These are phyloP conservation scores for Macrotrachela quadricornifera DNA, from an alignment of 1,140 invertebrate genomes.

Conservation along the genomic window DNA sequence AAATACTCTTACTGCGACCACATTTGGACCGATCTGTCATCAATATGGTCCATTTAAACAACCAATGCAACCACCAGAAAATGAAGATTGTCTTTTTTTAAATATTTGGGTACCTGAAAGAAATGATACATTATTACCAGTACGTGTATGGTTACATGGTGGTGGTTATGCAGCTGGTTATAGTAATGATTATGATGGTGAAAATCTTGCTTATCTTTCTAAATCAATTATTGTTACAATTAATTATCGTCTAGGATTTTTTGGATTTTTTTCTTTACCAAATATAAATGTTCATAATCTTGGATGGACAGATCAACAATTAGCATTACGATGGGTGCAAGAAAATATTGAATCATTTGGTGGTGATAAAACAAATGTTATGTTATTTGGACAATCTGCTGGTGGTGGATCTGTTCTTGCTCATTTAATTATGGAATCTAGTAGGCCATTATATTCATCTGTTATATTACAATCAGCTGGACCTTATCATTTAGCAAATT, in stretches of 20 bases:
- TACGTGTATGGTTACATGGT: slow-evolving; percentile 87
- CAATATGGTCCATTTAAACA: too few species aligned
- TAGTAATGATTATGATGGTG: slow-evolving; percentile 77
- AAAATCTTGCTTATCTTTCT: slow-evolving; percentile 53
- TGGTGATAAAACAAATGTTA: slow-evolving; percentile 6
- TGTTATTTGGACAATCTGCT: slow-evolving; percentile 67
- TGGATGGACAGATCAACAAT: slow-evolving; percentile 8
- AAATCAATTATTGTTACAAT: slow-evolving; percentile 43
- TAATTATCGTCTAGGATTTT: slow-evolving; percentile 18
- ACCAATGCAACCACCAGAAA: too few species aligned
- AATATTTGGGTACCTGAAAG: slow-evolving; percentile 52
- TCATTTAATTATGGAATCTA: slow-evolving; percentile 66
- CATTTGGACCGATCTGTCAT: too few species aligned
- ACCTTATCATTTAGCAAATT: slow-evolving; percentile 41
- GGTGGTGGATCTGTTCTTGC: slow-evolving; percentile 74
- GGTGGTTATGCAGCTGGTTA: slow-evolving; percentile 62
- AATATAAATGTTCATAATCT: neutral
- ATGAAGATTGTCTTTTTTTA: slow-evolving; percentile 83
- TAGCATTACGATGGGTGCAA: slow-evolving; percentile 8
- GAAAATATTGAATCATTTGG: slow-evolving; percentile 9
- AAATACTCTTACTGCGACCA: too few species aligned
- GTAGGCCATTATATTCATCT: slow-evolving; percentile 21
- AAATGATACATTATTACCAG: slow-evolving; percentile 41
- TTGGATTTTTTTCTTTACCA: slow-evolving; percentile 12
- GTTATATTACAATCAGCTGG: too few species aligned